Base-by-base conservation (phyloP, 2,888 invertebrate genomes). In the Oligia latruncula region DNA sequence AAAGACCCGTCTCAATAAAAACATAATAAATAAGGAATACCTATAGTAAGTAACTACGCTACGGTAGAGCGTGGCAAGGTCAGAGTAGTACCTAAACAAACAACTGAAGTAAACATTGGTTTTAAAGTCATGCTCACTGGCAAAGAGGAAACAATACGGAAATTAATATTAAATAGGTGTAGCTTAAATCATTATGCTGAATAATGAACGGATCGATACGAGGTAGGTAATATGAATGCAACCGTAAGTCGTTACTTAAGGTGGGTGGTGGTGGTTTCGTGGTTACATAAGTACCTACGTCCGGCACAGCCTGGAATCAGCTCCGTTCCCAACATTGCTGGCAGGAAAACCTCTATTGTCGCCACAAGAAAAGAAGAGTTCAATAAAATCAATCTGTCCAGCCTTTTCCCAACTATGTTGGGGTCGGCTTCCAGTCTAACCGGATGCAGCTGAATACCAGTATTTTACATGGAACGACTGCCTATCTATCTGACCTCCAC, bases 51-150 rank as follows among this genome's bases (percentile, higher is more conserved):
- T 20, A 29, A 29, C 29, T 29, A 29, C 29, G 29, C 29, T 58
- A 58, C 17, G 6, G 62, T 71, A 60, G 13, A 29, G 17, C 9
- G 52, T 52, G 35, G n/a, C 43, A 80, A 80, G 66, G 80, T 80
- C 52, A 73, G 9, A 46, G 20, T 29, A 62, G 35, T 80, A 73
- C 58, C 17, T 72, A 67, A 80, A 43, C 20, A 60, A 80, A 80
- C 40, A 74, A 74, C 20, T 23, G 35, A 67, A 80, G 74, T 49
- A 68, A 80, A 80, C n/a, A 67, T 72, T 52, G 29, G 23, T 73
- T 80, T 66, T 58, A 23, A 64, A 74, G 74, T 81, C 80, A 81
- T 73, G 0, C 15, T 62, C 66, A 60, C 9, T 46, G 52, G 43
- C 35, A 29, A 58, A 64, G 40, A 23, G 52, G 23, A 75, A 75